Percentiles rank a stretch among this genome's conserved stretches.
phyloP scores from a whole-genome alignment of 2,888 invertebrate species.

The Strigamia transsilvanica region DNA sequence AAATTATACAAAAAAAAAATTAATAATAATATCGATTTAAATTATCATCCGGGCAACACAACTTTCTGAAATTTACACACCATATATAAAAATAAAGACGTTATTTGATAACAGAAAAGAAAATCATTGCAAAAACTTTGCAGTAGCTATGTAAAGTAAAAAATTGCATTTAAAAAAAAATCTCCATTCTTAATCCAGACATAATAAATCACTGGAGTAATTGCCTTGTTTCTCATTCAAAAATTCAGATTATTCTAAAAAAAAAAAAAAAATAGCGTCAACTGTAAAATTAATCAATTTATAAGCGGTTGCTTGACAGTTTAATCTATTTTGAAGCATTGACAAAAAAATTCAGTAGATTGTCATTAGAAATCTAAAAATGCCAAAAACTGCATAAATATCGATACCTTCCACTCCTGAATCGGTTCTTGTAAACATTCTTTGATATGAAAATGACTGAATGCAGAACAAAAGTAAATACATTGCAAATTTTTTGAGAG shows the following conservation, averaged over 20 bases:
- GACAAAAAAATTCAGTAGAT: not conserved
- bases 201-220: not conserved
- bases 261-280: not conserved
- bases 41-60: not conserved
- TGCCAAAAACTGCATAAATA: not conserved
- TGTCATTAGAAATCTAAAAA: not conserved
- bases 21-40: not conserved
- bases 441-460: not conserved
- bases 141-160: not conserved
- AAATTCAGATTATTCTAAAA: not conserved
- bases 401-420: not conserved
- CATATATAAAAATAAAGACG: constrained; percentile 8
- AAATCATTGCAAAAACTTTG: not conserved
- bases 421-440: not conserved
- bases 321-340: not conserved
- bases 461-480: not conserved
- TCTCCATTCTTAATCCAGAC: not conserved
- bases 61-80: not conserved
- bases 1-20: not conserved
- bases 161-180: not conserved
- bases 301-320: not conserved
- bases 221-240: not conserved
- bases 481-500: not conserved
- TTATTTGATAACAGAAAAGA: not conserved
- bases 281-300: not conserved